phyloP scores from a whole-genome alignment of 2,797 vertebrate genomes.

The Hybognathus amarus region DNA sequence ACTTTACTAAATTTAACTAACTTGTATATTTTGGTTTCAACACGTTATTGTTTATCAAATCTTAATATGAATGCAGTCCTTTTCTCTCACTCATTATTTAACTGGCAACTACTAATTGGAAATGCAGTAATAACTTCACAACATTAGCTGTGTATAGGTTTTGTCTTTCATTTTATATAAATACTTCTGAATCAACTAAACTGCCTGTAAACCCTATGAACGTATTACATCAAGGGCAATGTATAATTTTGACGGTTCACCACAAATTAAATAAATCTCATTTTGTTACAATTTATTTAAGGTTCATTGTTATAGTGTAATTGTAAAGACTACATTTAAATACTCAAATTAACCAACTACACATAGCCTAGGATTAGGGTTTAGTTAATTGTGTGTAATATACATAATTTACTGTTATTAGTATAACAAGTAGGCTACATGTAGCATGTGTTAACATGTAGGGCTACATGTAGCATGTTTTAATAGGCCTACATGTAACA shows the following conservation, averaged over 20 bases:
- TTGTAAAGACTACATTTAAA: not conserved
- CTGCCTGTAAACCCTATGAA: not conserved
- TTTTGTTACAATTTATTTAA: not conserved
- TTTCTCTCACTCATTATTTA: conserved; percentile 49
- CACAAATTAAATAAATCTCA: not conserved
- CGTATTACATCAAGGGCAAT: not conserved
- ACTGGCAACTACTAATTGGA: too few species aligned
- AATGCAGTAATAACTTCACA: not conserved
- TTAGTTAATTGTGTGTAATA: not conserved
- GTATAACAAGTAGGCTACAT: not conserved
- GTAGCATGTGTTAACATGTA: too few species aligned
- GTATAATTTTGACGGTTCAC: not conserved
- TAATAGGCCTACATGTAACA: too few species aligned
- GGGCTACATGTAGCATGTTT: too few species aligned
- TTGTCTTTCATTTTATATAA: not conserved
- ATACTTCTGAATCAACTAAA: not conserved
- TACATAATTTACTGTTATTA: not conserved
- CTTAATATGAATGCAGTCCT: conserved; percentile 30
- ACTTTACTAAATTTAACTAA: not conserved
- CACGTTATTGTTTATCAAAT: not conserved
- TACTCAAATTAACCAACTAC: not conserved
- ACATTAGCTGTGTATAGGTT: too few species aligned
- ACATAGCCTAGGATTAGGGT: not conserved
- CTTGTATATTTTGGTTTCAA: not conserved
- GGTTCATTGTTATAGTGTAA: not conserved